phyloP scores from a whole-genome alignment of 2,797 vertebrate genomes.

The Tadarida brasiliensis region DNA sequence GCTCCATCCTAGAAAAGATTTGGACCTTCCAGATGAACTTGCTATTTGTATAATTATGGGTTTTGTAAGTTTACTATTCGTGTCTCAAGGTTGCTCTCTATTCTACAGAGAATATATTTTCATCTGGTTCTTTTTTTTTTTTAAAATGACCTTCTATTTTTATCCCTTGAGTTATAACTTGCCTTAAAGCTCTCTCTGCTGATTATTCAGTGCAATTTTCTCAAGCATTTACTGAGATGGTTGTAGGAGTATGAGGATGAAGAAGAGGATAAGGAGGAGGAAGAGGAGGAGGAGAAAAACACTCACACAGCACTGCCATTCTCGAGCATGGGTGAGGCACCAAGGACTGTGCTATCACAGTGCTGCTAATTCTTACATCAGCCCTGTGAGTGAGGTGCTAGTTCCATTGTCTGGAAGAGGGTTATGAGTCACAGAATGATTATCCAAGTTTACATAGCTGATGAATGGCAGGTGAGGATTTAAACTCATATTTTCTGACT shows the following conservation, averaged over 20 bases:
- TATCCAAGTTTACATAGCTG: neutral
- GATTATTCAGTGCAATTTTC: neutral
- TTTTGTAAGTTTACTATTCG: conserved; percentile 27
- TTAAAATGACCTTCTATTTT: neutral
- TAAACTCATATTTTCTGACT: neutral
- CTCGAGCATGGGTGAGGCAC: rapidly evolving
- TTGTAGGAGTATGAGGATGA: neutral
- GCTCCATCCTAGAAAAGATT: neutral
- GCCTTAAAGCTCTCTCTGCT: neutral
- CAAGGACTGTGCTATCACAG: neutral
- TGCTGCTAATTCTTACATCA: neutral
- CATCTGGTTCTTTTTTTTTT: neutral
- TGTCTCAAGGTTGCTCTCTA: conserved; percentile 6
- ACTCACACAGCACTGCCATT: neutral
- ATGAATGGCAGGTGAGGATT: neutral
- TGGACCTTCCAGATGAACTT: neutral
- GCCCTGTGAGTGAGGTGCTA: neutral
- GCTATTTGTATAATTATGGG: neutral
- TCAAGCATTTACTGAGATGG: neutral
- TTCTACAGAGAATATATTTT: neutral
- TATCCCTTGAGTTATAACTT: neutral
- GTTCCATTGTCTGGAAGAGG: neutral
- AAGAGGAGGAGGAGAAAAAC: neutral
- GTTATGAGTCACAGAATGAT: neutral
- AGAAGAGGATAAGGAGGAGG: neutral